phyloP scores from a whole-genome alignment of 2,797 vertebrate genomes.

The Catharus ustulatus region DNA sequence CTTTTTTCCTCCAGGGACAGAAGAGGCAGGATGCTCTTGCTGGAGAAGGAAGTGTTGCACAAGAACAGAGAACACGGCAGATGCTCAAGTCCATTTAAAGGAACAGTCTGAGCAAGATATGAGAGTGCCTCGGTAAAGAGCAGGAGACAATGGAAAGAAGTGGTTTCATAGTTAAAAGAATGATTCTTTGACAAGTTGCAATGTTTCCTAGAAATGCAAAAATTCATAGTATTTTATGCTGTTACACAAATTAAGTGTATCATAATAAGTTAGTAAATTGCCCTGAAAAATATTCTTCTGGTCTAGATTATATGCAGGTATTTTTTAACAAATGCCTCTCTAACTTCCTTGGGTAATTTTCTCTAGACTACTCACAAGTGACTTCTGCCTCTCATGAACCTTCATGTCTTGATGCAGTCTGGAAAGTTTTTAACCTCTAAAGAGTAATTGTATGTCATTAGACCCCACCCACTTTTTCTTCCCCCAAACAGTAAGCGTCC shows the following conservation, averaged over 20 bases:
- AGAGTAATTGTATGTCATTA: not conserved
- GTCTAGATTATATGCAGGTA: not conserved
- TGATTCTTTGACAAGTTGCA: not conserved
- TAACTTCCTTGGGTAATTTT: not conserved
- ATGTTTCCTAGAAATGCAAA: not conserved
- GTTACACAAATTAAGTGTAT: not conserved
- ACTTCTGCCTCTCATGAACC: not conserved
- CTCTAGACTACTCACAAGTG: not conserved
- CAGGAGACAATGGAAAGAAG: not conserved
- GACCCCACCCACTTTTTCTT: fast-evolving
- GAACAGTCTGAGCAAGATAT: not conserved
- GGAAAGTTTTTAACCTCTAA: not conserved
- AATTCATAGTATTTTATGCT: not conserved
- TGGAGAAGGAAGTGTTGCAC: not conserved
- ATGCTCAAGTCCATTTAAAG: not conserved
- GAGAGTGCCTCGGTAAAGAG: not conserved
- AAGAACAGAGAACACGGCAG: not conserved
- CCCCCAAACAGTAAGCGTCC: not conserved
- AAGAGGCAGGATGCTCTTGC: not conserved
- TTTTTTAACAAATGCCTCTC: not conserved
- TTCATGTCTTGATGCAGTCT: not conserved
- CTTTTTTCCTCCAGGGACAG: not conserved
- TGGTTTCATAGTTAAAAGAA: not conserved
- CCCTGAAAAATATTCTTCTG: not conserved
- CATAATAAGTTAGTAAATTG: not conserved